Conservation (phyloP, 2,888 invertebrate genomes). For the Hyles lineata region DNA sequence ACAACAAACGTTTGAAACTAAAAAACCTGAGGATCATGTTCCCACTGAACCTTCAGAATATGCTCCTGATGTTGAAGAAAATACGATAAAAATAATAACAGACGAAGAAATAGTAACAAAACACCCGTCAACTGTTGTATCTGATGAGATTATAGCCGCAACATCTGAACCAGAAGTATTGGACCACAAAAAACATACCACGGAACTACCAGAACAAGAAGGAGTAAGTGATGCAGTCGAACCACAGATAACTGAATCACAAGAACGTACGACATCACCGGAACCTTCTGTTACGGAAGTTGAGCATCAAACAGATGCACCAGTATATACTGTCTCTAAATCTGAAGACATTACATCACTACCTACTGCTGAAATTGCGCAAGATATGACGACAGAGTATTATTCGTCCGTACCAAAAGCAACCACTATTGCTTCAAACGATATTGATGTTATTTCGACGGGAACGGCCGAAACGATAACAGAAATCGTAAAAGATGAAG, state of each 20-base stretch:
- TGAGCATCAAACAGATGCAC: neutral
- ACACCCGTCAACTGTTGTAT: neutral
- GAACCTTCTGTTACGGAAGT: neutral
- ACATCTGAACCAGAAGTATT: neutral
- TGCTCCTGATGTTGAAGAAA: neutral
- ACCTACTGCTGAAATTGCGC: neutral
- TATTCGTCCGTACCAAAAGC: neutral
- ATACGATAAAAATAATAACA: neutral
- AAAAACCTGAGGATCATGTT: neutral
- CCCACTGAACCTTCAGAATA: slow-evolving; percentile 8
- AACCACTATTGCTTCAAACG: neutral
- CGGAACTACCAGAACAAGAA: neutral
- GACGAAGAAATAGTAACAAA: neutral
- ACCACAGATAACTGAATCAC: neutral
- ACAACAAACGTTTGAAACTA: slow-evolving; percentile 5
- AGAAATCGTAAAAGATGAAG: slow-evolving; percentile 11
- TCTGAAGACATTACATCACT: slow-evolving; percentile 8
- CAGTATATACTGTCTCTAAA: neutral
- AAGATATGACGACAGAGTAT: slow-evolving; percentile 12
- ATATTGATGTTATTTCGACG: neutral
- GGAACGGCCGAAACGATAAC: neutral
- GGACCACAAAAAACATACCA: neutral
- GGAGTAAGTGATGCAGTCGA: neutral
- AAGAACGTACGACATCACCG: slow-evolving; percentile 1
- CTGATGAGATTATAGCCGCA: neutral